Conservation (phyloP, 2,113 vertebrate genomes). For the Pleuronectes platessa region DNA sequence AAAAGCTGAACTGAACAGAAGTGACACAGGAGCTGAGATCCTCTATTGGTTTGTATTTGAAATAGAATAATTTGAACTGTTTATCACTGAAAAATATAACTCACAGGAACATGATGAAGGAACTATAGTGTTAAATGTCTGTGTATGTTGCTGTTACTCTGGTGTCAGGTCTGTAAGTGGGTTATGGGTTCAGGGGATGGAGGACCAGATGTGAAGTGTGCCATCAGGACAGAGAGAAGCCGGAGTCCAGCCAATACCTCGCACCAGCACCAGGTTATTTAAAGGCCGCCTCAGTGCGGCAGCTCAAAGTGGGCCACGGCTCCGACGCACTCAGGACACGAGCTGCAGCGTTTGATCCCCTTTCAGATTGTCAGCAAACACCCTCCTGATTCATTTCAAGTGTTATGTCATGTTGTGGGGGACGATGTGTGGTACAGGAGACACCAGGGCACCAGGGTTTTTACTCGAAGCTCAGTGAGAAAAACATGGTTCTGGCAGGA, state of each 20-base stretch:
- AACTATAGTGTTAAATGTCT: neutral
- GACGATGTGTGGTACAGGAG: neutral
- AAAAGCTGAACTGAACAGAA: too few species aligned
- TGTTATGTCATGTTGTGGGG: constrained; percentile 23
- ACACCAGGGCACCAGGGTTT: constrained; percentile 13
- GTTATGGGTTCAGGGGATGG: constrained; percentile 53
- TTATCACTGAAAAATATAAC: too few species aligned
- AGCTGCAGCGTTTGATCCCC: constrained; percentile 21
- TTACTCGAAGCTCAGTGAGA: constrained; percentile 27
- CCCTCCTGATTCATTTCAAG: constrained; percentile 8
- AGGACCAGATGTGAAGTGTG: constrained; percentile 55
- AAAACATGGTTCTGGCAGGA: constrained; percentile 22
- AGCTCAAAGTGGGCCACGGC: constrained; percentile 65
- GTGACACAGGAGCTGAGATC: too few species aligned
- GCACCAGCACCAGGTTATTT: constrained; percentile 67
- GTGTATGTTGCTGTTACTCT: constrained; percentile 13
- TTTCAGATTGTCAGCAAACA: constrained; percentile 41
- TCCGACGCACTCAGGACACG: constrained; percentile 8
- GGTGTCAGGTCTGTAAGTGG: constrained; percentile 58
- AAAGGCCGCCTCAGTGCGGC: constrained; percentile 59
- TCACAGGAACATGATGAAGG: too few species aligned
- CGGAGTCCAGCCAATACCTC: constrained; percentile 26
- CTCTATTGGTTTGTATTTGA: too few species aligned
- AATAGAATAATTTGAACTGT: too few species aligned
- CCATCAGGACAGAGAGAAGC: constrained; percentile 38